Evolutionary conservation across 2,797 vertebrate genomes (phyloP).

Genomic region (Sphenodon punctatus): DNA sequence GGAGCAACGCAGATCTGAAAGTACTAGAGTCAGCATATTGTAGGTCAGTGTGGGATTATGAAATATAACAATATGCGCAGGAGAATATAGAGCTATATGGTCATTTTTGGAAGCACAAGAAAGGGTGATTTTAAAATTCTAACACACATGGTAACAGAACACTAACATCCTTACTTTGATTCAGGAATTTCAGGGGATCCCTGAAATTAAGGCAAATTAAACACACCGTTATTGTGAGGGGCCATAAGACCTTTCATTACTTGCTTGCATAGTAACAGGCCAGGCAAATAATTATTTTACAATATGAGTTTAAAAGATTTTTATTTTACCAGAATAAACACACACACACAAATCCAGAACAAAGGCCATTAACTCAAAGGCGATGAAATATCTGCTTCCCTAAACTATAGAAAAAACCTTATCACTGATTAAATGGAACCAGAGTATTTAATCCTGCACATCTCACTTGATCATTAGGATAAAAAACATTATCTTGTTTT

Average conservation of each 20-base stretch:
- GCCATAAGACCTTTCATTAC: neutral
- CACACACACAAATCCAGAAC: too few species aligned
- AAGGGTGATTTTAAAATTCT: neutral
- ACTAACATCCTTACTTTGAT: neutral
- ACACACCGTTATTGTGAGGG: neutral
- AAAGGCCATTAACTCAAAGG: neutral
- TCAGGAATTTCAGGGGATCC: neutral
- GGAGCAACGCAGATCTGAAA: neutral
- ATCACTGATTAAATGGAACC: slow-evolving; percentile 24
- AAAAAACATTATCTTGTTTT: neutral
- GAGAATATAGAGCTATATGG: too few species aligned
- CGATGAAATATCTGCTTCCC: neutral
- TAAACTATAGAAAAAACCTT: slow-evolving; percentile 14
- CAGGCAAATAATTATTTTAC: slow-evolving; percentile 45
- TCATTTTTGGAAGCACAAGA: neutral
- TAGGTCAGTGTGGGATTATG: neutral
- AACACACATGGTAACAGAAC: neutral
- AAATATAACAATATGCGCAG: neutral
- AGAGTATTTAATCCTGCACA: slow-evolving; percentile 2
- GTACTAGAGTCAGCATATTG: neutral
- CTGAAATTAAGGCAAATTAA: neutral
- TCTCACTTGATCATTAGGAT: neutral
- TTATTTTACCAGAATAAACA: too few species aligned
- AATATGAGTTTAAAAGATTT: slow-evolving; percentile 10
- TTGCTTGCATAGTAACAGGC: neutral